Conservation (phyloP, 2,113 vertebrate species). For the Gnathonemus longibarbis region DNA sequence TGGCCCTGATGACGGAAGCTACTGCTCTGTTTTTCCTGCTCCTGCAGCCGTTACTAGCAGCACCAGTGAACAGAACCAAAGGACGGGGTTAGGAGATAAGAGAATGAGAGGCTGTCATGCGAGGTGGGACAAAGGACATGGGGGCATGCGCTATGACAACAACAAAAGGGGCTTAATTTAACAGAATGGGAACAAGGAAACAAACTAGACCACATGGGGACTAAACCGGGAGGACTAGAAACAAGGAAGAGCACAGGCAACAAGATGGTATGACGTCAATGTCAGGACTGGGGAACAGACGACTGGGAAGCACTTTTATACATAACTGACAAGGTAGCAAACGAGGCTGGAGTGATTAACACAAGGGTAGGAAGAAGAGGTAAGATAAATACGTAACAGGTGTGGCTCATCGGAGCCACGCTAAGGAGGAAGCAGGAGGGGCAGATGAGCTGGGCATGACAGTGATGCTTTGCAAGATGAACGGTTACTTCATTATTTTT, state of each 20-base stretch:
- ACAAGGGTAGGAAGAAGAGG: neutral
- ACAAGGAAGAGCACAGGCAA: neutral
- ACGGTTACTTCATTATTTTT: neutral
- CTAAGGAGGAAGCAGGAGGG: neutral
- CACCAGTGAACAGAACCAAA: neutral
- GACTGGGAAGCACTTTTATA: neutral
- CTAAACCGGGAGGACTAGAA: neutral
- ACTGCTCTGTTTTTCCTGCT: neutral
- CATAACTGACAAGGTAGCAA: neutral
- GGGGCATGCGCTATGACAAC: neutral
- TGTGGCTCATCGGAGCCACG: neutral
- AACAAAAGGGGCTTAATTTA: neutral
- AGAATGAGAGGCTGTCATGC: neutral
- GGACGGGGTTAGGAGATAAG: neutral
- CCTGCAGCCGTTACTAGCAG: neutral
- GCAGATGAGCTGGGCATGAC: neutral
- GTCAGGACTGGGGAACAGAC: neutral
- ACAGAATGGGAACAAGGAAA: neutral
- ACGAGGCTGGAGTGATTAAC: neutral
- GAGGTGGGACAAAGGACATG: neutral
- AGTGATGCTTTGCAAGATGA: neutral
- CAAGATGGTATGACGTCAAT: neutral
- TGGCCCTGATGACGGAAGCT: neutral
- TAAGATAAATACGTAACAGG: neutral
- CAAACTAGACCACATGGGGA: neutral